A percentile compares a stretch with the other conserved stretches of the same genome.
Conservation (phyloP, 2,797 vertebrate species). For the Sebastes iracundus region DNA sequence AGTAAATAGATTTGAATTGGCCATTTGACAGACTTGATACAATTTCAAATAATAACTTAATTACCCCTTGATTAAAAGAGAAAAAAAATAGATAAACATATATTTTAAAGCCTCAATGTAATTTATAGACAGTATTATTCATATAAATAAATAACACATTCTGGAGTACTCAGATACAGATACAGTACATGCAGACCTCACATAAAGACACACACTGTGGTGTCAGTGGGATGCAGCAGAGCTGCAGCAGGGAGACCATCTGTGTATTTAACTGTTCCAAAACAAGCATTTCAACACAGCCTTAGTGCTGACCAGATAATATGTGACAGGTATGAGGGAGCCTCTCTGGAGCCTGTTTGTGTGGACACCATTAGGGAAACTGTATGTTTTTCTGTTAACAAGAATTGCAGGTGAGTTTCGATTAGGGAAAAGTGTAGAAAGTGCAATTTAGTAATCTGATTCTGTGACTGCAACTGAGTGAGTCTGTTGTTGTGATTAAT, state of each 20-base stretch:
- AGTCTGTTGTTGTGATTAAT: constrained; percentile 43
- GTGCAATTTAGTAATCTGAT: constrained; percentile 34
- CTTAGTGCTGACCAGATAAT: constrained; percentile 39
- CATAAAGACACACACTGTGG: not conserved
- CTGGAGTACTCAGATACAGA: not conserved
- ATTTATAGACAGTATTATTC: not conserved
- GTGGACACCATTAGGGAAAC: constrained; percentile 24
- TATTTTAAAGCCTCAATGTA: not conserved
- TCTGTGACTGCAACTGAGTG: constrained; percentile 29
- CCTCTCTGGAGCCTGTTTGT: constrained; percentile 27
- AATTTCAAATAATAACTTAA: not conserved
- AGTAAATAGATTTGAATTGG: not conserved
- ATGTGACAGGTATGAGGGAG: constrained; percentile 45
- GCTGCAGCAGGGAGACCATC: constrained; percentile 80
- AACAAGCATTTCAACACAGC: constrained; percentile 41
- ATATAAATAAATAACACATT: constrained; percentile 5
- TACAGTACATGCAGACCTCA: not conserved
- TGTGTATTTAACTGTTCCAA: constrained; percentile 70
- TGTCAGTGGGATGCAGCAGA: constrained; percentile 53
- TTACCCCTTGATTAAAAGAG: not conserved
- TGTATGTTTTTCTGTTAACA: constrained; percentile 6
- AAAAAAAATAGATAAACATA: not conserved
- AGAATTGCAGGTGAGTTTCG: not conserved
- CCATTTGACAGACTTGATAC: not conserved
- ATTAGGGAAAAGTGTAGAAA: constrained; percentile 21